Evolutionary conservation across 2,797 vertebrate genomes (phyloP).

Genomic region (Dromococcyx pavoninus): DNA sequence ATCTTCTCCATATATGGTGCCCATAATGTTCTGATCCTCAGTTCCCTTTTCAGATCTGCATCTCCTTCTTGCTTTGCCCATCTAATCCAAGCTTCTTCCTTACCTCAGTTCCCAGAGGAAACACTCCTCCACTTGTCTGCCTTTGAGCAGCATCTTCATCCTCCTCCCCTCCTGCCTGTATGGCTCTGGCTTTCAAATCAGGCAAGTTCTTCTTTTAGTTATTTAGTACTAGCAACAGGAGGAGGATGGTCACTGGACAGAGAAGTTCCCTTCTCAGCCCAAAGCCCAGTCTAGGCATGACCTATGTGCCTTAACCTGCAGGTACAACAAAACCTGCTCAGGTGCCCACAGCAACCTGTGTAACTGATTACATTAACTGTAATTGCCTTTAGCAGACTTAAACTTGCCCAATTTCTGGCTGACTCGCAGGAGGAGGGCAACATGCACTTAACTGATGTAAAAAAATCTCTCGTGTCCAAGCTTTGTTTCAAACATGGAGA

Average conservation of each 20-base stretch:
- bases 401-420: neutral
- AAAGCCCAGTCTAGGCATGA: neutral
- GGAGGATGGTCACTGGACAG: neutral
- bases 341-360: neutral
- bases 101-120: neutral
- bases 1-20: neutral
- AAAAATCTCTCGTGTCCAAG: neutral
- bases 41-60: neutral
- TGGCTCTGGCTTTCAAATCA: neutral
- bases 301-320: neutral
- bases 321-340: neutral
- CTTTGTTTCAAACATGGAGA: neutral
- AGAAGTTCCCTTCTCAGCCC: neutral
- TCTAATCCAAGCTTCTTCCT: neutral
- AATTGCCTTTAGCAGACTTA: neutral
- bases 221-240: neutral
- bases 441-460: neutral
- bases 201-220: neutral
- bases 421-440: neutral
- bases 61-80: neutral
- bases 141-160: neutral
- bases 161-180: neutral
- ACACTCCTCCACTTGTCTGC: neutral
- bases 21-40: neutral
- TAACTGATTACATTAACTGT: neutral